Base-by-base conservation (phyloP, 2,113 vertebrate genomes). In the Pollachius pollachius region DNA sequence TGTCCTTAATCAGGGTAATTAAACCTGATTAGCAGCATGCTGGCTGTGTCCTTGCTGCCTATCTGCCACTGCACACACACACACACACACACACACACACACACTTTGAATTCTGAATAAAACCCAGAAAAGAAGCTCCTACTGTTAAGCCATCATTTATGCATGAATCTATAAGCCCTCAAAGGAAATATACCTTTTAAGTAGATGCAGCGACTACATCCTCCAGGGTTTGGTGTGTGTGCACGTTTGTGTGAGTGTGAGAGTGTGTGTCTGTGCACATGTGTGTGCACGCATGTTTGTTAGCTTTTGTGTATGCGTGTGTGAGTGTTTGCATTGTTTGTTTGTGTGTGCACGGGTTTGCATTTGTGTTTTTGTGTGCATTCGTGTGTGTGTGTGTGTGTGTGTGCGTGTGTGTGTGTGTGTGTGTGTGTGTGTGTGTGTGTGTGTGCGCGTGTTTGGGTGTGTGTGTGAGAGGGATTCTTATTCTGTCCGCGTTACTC, bases 1-100 rank as follows among this genome's bases (percentile, higher is more conserved):
- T 30, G 30, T 4, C 74, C 58, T 37, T 69, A 65, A 4, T 48
- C 70, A 48, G 71, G 74, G 75, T 80, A 79, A 85, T 85, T 81
- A 70, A 74, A 75, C 69, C 62, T 78, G 75, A 81, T 84, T 78
- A 81, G 62, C 62, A 60, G 74, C 65, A 73, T 8, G 15, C 52
- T 56, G 21, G 1, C n/a, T 21, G 59, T 52, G 71, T 64, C 15
- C 59, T 13, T 30, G 41, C 62, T 71, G 63, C 48, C 21, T 27
- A 13, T 4, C 21, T 52, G 25, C 21, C 37, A 48, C 62, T 59
- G 9, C 81, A 72, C 41, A 2, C 41, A 30, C 9, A 2, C 69
- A 30, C 9, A 2, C 69, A 30, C 9, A 2, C 69, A 30, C 9
- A 2, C 69, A n/a, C n/a, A n/a, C 81, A 72, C 41, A 2, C 41